Evolutionary conservation across 1,140 invertebrate species (phyloP), one percentile per base, ranked within the genome.

Genomic region (Pollicipes pollicipes): DNA sequence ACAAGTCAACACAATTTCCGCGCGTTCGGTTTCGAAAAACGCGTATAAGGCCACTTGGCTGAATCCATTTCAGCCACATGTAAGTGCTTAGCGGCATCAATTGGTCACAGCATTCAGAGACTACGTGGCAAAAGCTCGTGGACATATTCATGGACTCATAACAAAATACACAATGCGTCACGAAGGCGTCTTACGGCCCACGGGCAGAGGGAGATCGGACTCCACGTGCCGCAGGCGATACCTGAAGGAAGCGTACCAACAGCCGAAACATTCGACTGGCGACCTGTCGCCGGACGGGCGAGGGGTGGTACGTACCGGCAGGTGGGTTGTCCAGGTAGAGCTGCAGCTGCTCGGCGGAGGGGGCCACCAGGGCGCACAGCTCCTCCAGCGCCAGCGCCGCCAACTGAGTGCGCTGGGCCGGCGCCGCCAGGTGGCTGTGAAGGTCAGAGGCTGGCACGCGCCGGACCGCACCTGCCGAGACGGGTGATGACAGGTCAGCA

Each of bases 271-370:
- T n/a, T 35, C 35, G 6, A 35, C 35, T 35, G 17, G 35, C 35
- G 35, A 17, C 6, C 35, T 17, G 35, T n/a, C n/a, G 35, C 17
- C 35, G 35, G 35, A 8, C 6, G 35, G 35, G 17, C 35, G 35
- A 63, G 30, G 75, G 66, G 70, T 70, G 58, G 64, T 68, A 70
- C 67, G 75, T 76, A 86, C 89, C 88, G 75, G 87, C 84, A 24
- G 93, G 94, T 10, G 93, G 88, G 77, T 87, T 89, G 72, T 93
- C 90, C 64, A 97, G 79, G 81, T 97, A 97, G 74, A 93, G 88
- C 73, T 93, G 88, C 0, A 96, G 76, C 76, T 93, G 89, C 72
- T 83, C 81, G 26, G 78, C 77, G 8, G 75, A 74, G 28, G 78
- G 74, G 24, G 71, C 70, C 29, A 75, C 69, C 35, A 75, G 30